These are phyloP conservation scores for Gila orcuttii DNA, from an alignment of 2,113 vertebrate genomes.

Conservation along the genomic window DNA sequence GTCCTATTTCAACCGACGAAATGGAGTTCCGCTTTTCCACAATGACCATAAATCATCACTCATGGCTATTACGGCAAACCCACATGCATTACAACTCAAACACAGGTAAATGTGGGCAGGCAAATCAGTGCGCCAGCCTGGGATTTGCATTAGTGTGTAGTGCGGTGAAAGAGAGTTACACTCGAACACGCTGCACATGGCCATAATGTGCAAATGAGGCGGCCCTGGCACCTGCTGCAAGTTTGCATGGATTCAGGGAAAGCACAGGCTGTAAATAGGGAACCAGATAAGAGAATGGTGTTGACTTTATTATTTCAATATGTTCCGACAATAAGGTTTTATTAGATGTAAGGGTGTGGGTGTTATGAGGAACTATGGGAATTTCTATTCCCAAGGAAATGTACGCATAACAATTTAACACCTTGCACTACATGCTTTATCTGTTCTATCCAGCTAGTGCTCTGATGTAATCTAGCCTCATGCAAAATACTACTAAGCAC, in stretches of 20 bases:
- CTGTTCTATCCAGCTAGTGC: constrained; percentile 5
- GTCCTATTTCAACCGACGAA: constrained; percentile 48
- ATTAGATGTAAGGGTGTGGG: neutral
- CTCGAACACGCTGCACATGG: constrained; percentile 42
- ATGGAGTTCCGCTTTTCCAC: constrained; percentile 55
- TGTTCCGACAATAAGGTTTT: neutral
- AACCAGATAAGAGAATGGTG: constrained; percentile 45
- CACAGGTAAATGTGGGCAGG: constrained; percentile 46
- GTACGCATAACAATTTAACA: neutral
- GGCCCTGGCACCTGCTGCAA: constrained; percentile 60
- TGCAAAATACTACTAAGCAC: constrained; percentile 40
- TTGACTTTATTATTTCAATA: constrained; percentile 35
- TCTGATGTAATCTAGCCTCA: constrained; percentile 28
- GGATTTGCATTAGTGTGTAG: constrained; percentile 65
- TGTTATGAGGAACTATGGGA: constrained; percentile 27
- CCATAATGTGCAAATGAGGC: constrained; percentile 64
- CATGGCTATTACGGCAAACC: constrained; percentile 41
- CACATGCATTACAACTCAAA: constrained; percentile 61
- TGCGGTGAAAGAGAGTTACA: constrained; percentile 50
- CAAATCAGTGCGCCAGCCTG: constrained; percentile 26
- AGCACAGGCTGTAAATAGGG: constrained; percentile 33
- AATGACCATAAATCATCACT: constrained; percentile 53
- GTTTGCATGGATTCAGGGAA: constrained; percentile 72
- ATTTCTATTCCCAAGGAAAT: constrained; percentile 19
- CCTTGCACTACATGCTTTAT: constrained; percentile 1